Evolutionary conservation across 2,888 invertebrate species (phyloP).

Genomic region (Eumacrocentrus americanus): DNA sequence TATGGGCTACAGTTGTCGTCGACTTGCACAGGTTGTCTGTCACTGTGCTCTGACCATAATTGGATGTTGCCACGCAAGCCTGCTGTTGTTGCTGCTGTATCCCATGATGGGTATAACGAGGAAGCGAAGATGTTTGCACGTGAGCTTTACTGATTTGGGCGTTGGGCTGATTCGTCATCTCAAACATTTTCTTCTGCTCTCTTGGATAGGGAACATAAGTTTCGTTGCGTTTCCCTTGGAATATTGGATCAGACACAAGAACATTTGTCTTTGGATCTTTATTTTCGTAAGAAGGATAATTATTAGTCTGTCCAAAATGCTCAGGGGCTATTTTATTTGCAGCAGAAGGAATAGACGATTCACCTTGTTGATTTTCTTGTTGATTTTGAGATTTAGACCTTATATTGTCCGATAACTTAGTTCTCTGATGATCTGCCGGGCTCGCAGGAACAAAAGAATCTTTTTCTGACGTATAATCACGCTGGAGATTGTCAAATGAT

Average conservation of each 20-base stretch:
- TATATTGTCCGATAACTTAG: neutral
- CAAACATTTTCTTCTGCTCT: slow-evolving; percentile 43
- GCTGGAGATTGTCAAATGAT: slow-evolving; percentile 13
- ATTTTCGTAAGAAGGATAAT: no score
- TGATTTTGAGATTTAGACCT: slow-evolving; percentile 12
- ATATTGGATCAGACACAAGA: slow-evolving; percentile 42
- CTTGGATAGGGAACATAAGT: slow-evolving; percentile 45
- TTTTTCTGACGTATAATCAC: slow-evolving; percentile 13
- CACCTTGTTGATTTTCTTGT: slow-evolving; percentile 7
- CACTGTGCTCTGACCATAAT: slow-evolving; percentile 49
- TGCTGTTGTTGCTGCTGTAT: slow-evolving; percentile 38
- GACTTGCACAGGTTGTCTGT: slow-evolving; percentile 47
- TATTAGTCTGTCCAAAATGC: no score
- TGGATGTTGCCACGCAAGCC: slow-evolving; percentile 46
- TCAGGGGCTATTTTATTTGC: no score
- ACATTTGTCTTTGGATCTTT: no score
- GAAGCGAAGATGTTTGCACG: slow-evolving; percentile 34
- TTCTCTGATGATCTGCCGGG: neutral
- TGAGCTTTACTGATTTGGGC: slow-evolving; percentile 38
- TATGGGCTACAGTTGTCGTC: slow-evolving; percentile 56
- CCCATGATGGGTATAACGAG: slow-evolving; percentile 33
- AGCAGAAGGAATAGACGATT: no score
- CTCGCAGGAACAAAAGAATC: slow-evolving; percentile 12
- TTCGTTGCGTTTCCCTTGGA: slow-evolving; percentile 46
- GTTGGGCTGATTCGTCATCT: slow-evolving; percentile 22